Base-by-base conservation (phyloP, 2,888 invertebrate genomes). In the Eumacrocentrus americanus region DNA sequence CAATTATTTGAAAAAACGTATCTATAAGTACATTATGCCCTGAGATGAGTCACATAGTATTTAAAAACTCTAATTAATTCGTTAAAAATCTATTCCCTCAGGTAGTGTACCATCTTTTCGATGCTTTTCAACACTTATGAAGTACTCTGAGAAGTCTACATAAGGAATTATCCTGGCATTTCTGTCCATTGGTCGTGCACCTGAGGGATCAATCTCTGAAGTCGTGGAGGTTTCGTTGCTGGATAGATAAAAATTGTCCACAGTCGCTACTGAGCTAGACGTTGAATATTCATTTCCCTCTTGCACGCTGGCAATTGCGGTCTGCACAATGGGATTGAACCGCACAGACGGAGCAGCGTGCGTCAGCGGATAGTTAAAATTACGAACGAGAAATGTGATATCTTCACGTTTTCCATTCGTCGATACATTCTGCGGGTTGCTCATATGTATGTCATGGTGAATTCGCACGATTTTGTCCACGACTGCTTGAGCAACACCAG, bases 111-210 rank as follows among this genome's bases (percentile, higher is more conserved):
- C 90, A 70, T 87, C 87, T 63, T 82, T 82, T 64, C 85, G 84
- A 2, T 90, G 90, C 64, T 84, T 86, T 37, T 89, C 88, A 0
- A 91, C 86, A 73, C 89, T 90, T 61, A 85, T 84, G 70, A 88
- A 92, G 82, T 90, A 95, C 72, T 89, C 89, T 0, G 88, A 84
- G 79, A 95, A 95, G 79, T 93, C 91, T 0, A 95, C 93, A 75
- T 95, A 95, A 0, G 92, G 86, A 55, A 87, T 87, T 2, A 95
- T 89, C 72, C 86, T 86, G 18, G 88, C 86, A 72, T 91, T 88
- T 67, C 84, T 86, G 71, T 91, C 89, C 1, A 86, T 78, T 1
- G 82, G 81, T 53, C 71, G 71, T 25, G 84, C 77, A 1, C 81
- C 75, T 3, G 79, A 72, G 3, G 81, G 78, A 46, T 76, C 77